phyloP scores from a whole-genome alignment of 2,888 invertebrate species.

The Bimastos eiseni region DNA sequence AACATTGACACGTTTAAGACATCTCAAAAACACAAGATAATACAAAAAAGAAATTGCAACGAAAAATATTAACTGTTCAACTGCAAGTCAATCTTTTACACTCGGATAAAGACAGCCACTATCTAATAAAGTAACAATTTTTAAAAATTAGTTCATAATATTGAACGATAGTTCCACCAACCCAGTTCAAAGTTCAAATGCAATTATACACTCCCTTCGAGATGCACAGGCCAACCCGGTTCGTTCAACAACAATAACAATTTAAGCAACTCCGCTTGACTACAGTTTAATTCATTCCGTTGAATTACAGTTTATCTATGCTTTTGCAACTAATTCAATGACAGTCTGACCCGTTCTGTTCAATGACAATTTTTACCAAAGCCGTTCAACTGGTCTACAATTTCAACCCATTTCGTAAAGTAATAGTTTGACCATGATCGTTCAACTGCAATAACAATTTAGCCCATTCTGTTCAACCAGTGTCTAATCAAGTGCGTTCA shows the following conservation, averaged over 20 bases:
- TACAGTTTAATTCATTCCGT: not conserved
- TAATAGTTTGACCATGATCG: not conserved
- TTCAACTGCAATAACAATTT: not conserved
- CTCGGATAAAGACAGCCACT: not conserved
- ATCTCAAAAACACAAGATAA: not conserved
- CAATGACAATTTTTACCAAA: too few species aligned
- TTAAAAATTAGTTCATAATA: not conserved
- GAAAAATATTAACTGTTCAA: not conserved
- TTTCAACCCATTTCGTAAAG: not conserved
- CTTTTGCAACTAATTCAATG: too few species aligned
- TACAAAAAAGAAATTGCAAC: not conserved
- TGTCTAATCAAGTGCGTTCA: too few species aligned
- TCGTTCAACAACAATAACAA: too few species aligned
- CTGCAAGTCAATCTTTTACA: not conserved
- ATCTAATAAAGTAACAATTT: not conserved
- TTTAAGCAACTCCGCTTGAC: too few species aligned
- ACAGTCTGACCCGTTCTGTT: too few species aligned
- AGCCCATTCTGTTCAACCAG: too few species aligned
- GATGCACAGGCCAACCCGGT: too few species aligned
- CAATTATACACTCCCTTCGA: too few species aligned
- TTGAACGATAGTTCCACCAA: not conserved
- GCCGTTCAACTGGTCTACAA: too few species aligned
- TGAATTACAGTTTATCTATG: too few species aligned
- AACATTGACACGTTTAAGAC: constrained; percentile 3
- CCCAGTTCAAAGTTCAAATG: too few species aligned